phyloP scores from a whole-genome alignment of 2,113 vertebrate species.

The Neotragus moschatus region DNA sequence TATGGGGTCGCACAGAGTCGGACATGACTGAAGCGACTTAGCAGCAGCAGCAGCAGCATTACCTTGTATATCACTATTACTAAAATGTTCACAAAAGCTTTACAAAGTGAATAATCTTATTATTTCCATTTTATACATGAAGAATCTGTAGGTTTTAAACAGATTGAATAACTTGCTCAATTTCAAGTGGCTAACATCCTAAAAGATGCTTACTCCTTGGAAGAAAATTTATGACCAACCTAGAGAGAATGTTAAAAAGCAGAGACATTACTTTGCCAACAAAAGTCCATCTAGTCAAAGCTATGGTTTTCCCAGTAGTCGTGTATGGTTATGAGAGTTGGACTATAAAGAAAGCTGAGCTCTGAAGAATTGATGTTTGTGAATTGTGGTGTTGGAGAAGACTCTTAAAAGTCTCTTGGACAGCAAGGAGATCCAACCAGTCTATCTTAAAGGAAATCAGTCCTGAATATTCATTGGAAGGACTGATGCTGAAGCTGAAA shows the following conservation, averaged over 20 bases:
- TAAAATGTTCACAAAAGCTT: not conserved
- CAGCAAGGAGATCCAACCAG: not conserved
- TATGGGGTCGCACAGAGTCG: too few species aligned
- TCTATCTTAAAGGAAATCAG: not conserved
- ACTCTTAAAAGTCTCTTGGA: not conserved
- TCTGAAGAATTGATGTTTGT: not conserved
- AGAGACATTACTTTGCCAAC: not conserved
- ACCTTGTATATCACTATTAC: not conserved
- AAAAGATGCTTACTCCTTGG: not conserved
- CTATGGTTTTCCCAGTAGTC: not conserved
- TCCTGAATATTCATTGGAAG: not conserved
- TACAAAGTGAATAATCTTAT: not conserved
- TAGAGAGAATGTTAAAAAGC: not conserved
- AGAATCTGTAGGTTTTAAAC: not conserved
- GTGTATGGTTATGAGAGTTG: not conserved
- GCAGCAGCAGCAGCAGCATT: too few species aligned
- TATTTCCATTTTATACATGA: not conserved
- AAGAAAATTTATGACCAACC: not conserved
- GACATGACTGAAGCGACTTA: too few species aligned
- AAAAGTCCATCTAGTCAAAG: not conserved
- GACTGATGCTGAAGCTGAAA: not conserved
- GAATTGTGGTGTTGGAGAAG: not conserved
- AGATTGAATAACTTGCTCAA: not conserved
- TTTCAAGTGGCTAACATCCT: not conserved
- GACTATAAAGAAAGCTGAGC: not conserved